phyloP scores from a whole-genome alignment of 1,140 invertebrate species.

The Mycetomoellerius zeteki region DNA sequence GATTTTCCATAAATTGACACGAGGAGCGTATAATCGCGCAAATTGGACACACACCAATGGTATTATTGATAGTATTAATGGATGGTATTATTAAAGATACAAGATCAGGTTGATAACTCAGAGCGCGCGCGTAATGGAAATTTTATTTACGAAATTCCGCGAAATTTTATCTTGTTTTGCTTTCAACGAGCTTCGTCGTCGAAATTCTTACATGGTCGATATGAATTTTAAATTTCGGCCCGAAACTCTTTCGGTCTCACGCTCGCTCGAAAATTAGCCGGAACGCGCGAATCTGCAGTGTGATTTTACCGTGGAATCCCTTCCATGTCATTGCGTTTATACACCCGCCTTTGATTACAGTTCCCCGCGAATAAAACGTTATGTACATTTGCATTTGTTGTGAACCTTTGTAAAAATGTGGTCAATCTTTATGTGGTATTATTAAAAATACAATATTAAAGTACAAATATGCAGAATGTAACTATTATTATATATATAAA shows the following conservation, averaged over 20 bases:
- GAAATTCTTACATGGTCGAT: constrained; percentile 61
- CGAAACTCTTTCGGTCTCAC: constrained; percentile 15
- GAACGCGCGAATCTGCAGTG: not conserved
- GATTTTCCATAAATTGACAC: constrained; percentile 21
- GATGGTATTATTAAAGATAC: too few species aligned
- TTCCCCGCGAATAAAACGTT: constrained; percentile 37
- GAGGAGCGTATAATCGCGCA: not conserved
- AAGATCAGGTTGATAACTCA: constrained; percentile 15
- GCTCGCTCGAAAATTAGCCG: constrained; percentile 17
- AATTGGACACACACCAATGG: too few species aligned
- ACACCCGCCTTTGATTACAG: constrained; percentile 34
- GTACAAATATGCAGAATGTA: not conserved
- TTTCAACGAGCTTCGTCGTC: constrained; percentile 4
- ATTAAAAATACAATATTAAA: constrained; percentile 24
- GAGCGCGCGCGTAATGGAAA: not conserved
- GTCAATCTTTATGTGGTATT: not conserved
- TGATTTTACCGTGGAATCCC: constrained; percentile 33
- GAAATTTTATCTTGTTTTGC: constrained; percentile 31
- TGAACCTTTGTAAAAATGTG: constrained; percentile 22
- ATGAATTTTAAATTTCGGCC: constrained; percentile 70
- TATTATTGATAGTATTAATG: too few species aligned
- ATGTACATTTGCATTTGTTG: constrained; percentile 41
- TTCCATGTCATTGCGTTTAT: constrained; percentile 32
- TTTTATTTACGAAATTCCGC: constrained; percentile 29
- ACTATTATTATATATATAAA: too few species aligned